Evolutionary conservation across 2,888 invertebrate genomes (phyloP).

Genomic region (Mythimna pallens): DNA sequence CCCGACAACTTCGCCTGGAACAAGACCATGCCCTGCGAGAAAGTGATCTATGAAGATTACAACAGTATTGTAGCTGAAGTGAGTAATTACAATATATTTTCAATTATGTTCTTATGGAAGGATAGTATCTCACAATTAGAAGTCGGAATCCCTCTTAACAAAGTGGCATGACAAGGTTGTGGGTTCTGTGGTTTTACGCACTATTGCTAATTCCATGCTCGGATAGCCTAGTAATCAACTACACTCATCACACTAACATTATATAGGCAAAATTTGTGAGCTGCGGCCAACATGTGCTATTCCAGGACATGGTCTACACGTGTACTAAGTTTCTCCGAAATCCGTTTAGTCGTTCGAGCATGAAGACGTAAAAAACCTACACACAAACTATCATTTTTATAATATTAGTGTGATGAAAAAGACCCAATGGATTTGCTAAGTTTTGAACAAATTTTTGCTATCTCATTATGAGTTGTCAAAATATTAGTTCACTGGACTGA

Average conservation of each 20-base stretch:
- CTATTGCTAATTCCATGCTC: too few relatives aligned
- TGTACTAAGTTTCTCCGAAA: too few relatives aligned
- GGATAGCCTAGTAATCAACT: too few relatives aligned
- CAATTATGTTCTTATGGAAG: neutral
- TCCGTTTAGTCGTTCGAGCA: too few relatives aligned
- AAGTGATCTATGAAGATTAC: slow-evolving; percentile 91
- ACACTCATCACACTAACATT: too few relatives aligned
- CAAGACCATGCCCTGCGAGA: slow-evolving; percentile 84
- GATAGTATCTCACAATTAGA: neutral
- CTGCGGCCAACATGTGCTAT: too few relatives aligned
- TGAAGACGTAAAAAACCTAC: too few relatives aligned
- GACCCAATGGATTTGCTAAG: neutral
- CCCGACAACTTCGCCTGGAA: slow-evolving; percentile 77
- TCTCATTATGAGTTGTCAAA: slow-evolving; percentile 19
- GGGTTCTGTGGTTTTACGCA: neutral
- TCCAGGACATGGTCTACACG: too few relatives aligned
- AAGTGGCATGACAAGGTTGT: neutral
- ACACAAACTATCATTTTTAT: too few relatives aligned
- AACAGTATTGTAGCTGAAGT: slow-evolving; percentile 93
- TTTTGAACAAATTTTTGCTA: neutral
- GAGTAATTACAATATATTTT: slow-evolving; percentile 62
- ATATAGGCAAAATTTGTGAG: too few relatives aligned
- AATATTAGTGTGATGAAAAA: neutral
- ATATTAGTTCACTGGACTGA: neutral
- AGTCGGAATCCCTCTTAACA: neutral